These are phyloP conservation scores for Dryococelus australis DNA, from an alignment of 2,888 invertebrate genomes.

Conservation along the genomic window DNA sequence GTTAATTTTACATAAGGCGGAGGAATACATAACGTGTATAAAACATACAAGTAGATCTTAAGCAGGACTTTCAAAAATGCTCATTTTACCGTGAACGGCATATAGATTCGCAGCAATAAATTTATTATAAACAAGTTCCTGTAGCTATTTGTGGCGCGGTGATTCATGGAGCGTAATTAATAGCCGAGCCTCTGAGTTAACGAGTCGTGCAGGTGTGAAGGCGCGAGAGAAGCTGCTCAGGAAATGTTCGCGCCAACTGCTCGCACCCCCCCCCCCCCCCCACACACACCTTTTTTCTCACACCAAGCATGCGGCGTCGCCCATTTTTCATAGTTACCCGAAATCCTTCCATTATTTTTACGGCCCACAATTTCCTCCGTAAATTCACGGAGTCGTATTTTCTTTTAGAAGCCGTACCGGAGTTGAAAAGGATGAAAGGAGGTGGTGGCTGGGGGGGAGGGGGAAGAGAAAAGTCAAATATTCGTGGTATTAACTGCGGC, in stretches of 20 bases:
- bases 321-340: neutral
- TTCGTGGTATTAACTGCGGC: conserved; percentile 8
- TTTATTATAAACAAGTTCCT: too few relatives aligned
- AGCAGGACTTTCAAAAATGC: too few relatives aligned
- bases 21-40: too few relatives aligned
- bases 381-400: conserved; percentile 11
- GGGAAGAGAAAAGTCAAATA: neutral
- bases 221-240: neutral
- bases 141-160: neutral
- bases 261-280: neutral
- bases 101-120: too few relatives aligned
- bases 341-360: conserved; percentile 16
- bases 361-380: conserved; percentile 16
- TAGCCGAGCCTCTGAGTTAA: neutral
- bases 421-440: neutral
- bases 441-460: neutral
- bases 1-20: too few relatives aligned
- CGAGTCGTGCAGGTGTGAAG: neutral
- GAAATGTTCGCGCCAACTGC: neutral
- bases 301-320: neutral
- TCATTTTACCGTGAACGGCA: too few relatives aligned
- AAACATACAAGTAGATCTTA: too few relatives aligned
- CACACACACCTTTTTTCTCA: too few relatives aligned
- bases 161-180: neutral
- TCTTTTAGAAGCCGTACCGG: neutral